Base-by-base conservation (phyloP, 2,888 invertebrate genomes). In the Caenorhabditis sp. region DNA sequence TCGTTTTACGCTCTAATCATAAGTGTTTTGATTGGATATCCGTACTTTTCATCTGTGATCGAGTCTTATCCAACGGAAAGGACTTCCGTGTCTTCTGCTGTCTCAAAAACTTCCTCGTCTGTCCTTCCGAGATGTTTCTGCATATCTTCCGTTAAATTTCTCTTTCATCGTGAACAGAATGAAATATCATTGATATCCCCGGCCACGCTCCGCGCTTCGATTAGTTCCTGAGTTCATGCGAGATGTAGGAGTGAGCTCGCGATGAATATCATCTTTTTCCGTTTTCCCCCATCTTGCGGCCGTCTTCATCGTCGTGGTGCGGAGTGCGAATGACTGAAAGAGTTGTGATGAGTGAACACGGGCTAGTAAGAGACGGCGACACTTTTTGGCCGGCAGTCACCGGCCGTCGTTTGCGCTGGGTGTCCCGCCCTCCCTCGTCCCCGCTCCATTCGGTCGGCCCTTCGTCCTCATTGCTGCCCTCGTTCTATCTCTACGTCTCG, bases 401-500 rank as follows among this genome's bases (percentile, higher is more conserved):
- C 55, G 55, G 55, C 51, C 51, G 24, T 8, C 24, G 51, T 22
- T 51, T 51, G 50, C 50, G 50, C 18, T 20, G 50, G 22, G 51
- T 51, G 51, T 51, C 64, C 40, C n/a, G 44, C 58, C 50, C 62
- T 68, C 44, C 55, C 56, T 44, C 26, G 37, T 56, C 32, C 18
- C 55, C 53, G 26, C 67, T 55, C 44, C 65, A 44, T 47, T 58
- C 61, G 32, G 64, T 60, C 70, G 61, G 60, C 61, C 22, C 28
- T 35, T 64, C 47, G 44, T 56, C 56, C 56, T 56, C 40, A 53
- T 28, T 32, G 51, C 71, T 67, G 56, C 80, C 74, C 64, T 74
- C 74, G 68, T 64, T 74, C 72, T 56, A 47, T 74, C 67, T 65
- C 77, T 72, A 55, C 62, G 61, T 69, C 77, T 69, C 35, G 47